phyloP scores from a whole-genome alignment of 1,140 invertebrate genomes.

The Zophobas morio region DNA sequence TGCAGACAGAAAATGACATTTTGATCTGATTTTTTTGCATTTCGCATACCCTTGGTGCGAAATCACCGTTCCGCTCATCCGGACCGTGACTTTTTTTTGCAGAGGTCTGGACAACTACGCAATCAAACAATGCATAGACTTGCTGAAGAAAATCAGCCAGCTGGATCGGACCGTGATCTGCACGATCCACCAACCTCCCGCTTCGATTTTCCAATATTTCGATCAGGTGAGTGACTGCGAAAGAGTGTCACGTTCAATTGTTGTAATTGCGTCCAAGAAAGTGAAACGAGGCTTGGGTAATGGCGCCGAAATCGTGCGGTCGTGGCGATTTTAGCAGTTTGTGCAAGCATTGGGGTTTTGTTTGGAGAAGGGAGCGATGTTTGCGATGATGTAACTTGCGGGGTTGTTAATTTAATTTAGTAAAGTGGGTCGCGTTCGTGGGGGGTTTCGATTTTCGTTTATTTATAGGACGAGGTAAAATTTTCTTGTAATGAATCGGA shows the following conservation, averaged over 20 bases:
- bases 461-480: no score
- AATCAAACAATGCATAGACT: slow-evolving; percentile 72
- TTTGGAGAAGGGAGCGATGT: neutral
- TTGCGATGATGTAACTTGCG: no score
- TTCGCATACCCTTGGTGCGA: no score
- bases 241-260: slow-evolving; percentile 10
- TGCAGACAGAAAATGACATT: no score
- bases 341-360: neutral
- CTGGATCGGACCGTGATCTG: slow-evolving; percentile 84
- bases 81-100: slow-evolving; percentile 57
- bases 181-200: slow-evolving; percentile 89
- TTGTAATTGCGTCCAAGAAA: slow-evolving; percentile 3
- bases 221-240: slow-evolving; percentile 70
- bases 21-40: no score
- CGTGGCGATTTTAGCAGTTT: no score
- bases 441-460: no score
- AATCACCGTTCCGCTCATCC: no score
- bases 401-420: no score
- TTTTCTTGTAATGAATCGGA: no score
- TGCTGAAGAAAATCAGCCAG: slow-evolving; percentile 69
- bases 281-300: neutral
- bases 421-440: no score
- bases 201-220: slow-evolving; percentile 84
- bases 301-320: no score
- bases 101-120: slow-evolving; percentile 85